These are phyloP conservation scores for Hylomyscus alleni DNA, from an alignment of 2,797 vertebrate genomes.

Conservation along the genomic window DNA sequence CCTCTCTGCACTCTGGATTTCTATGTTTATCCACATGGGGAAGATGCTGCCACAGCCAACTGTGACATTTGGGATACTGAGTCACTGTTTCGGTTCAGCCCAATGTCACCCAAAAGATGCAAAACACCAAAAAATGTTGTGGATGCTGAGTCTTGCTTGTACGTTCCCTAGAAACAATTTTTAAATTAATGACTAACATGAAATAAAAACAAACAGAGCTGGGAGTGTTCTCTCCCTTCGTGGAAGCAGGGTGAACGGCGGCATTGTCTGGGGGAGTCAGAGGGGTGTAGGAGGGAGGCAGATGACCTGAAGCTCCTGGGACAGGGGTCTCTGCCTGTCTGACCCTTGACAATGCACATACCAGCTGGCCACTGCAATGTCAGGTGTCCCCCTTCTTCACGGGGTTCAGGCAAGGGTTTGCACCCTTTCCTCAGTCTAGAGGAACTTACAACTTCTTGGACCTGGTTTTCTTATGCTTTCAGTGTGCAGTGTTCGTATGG, in stretches of 20 bases:
- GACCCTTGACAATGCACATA: not conserved
- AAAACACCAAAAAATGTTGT: slow-evolving; percentile 49
- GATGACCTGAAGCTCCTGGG: not conserved
- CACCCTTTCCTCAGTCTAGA: not conserved
- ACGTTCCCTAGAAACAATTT: slow-evolving; percentile 48
- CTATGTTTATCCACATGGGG: not conserved
- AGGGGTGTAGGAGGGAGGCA: not conserved
- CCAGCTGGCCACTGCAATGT: not conserved
- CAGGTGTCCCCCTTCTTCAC: not conserved
- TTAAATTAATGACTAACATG: slow-evolving; percentile 51
- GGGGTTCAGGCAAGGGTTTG: not conserved
- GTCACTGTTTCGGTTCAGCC: slow-evolving; percentile 58
- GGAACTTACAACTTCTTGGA: not conserved
- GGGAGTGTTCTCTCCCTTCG: rapidly evolving
- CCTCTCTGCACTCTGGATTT: rapidly evolving
- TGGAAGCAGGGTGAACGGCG: rapidly evolving
- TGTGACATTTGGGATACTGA: slow-evolving; percentile 67
- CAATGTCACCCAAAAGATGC: not conserved
- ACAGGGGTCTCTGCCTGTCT: not conserved
- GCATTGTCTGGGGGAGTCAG: not conserved
- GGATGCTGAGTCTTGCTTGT: not conserved
- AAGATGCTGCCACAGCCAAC: slow-evolving; percentile 10
- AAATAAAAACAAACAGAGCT: not conserved
- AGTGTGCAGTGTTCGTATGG: too few species aligned
- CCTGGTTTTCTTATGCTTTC: not conserved